Base-by-base conservation (phyloP, 2,797 vertebrate species). In the Helicolenus hilgendorfi region DNA sequence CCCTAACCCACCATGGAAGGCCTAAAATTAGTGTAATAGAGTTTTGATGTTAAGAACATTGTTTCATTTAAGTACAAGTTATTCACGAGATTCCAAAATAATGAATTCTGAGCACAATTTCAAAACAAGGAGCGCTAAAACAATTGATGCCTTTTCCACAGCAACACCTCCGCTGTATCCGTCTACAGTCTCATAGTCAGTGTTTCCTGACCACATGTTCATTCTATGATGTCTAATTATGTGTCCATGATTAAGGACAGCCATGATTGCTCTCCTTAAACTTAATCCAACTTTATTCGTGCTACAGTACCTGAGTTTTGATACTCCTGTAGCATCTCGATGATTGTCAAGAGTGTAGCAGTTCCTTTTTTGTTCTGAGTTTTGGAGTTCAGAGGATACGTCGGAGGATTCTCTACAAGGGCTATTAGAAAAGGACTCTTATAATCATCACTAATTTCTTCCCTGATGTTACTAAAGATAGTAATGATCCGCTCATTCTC, bases 321-420 rank as follows among this genome's bases (percentile, higher is more conserved):
- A 55, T 88, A 85, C 78, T 59, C 26, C 73, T 81, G 81, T 84
- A 91, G 78, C 84, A 81, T 65, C 73, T 89, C 53, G 70, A 10
- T 85, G 81, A 73, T 73, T 29, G 75, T 89, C 69, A 73, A 78
- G 83, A 89, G 36, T 88, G 92, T 95, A 94, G 93, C 91, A 93
- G 89, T 85, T 84, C 62, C 73, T 70, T 45, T 72, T 58, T 41
- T 73, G 41, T 29, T 78, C 62, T 68, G 59, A 45, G n/a, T 59
- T 86, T 15, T n/a, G 14, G 27, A 78, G 24, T 75, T 89, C 10
- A 73, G 38, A 83, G 67, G 82, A 91, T 45, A 71, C 56, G 49
- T 24, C 8, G 7, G 35, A 84, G 64, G 77, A 84, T 78, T 91
- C 36, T 85, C 63, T 73, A 77, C 36, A 95, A 96, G 94, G 94